These are phyloP conservation scores for Bicyclus anynana DNA, from an alignment of 1,140 invertebrate genomes.

Conservation along the genomic window DNA sequence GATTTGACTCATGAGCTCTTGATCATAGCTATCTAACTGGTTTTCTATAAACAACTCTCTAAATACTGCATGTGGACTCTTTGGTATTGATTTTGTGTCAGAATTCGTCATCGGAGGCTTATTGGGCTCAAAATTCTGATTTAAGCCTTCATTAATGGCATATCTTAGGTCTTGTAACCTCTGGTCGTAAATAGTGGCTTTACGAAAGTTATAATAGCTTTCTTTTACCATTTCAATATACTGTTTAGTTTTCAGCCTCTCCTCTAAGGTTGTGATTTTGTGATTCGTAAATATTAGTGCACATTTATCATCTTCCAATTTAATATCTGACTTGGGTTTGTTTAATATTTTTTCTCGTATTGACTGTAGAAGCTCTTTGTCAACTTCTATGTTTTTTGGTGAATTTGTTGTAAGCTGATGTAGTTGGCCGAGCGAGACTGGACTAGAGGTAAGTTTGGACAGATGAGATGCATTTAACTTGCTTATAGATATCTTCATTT, in stretches of 20 bases:
- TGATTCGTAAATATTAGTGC: slow-evolving; percentile 66
- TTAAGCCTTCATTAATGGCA: slow-evolving; percentile 73
- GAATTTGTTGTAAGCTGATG: slow-evolving; percentile 74
- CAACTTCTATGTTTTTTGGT: slow-evolving; percentile 53
- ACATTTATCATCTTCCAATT: slow-evolving; percentile 67
- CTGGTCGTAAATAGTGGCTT: slow-evolving; percentile 69
- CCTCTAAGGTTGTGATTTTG: slow-evolving; percentile 51
- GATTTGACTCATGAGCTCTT: slow-evolving; percentile 57
- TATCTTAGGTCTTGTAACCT: slow-evolving; percentile 67
- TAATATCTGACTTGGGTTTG: slow-evolving; percentile 42
- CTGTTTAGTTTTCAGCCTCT: slow-evolving; percentile 58
- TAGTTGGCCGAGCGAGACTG: slow-evolving; percentile 78
- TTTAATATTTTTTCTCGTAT: slow-evolving; percentile 66
- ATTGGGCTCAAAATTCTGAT: slow-evolving; percentile 43
- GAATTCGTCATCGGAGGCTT: slow-evolving; percentile 18
- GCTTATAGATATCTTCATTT: slow-evolving; percentile 80
- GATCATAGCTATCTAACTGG: slow-evolving; percentile 60
- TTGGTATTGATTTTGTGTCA: slow-evolving; percentile 30
- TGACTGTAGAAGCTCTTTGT: slow-evolving; percentile 66
- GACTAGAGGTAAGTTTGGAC: slow-evolving; percentile 79
- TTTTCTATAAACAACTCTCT: slow-evolving; percentile 57
- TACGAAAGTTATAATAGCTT: slow-evolving; percentile 74
- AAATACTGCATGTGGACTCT: slow-evolving; percentile 63
- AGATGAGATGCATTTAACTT: slow-evolving; percentile 81
- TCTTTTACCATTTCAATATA: slow-evolving; percentile 67